Percentiles rank a stretch among this genome's conserved stretches.
Evolutionary conservation across 1,140 invertebrate genomes (phyloP).

Genomic region (Cyphomyrmex costatus): DNA sequence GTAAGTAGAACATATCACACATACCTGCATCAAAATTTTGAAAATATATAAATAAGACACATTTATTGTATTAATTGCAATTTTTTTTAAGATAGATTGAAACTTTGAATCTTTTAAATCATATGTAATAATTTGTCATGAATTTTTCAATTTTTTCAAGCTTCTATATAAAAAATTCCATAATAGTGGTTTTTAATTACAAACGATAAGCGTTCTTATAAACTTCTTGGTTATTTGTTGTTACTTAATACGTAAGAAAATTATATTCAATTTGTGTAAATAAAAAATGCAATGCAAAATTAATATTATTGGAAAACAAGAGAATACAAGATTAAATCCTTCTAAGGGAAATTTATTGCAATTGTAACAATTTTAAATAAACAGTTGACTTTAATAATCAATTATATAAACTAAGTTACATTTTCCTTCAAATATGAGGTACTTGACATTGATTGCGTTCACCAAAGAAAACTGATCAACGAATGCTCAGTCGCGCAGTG

Average conservation of each 20-base stretch:
- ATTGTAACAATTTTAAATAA: conserved; percentile 11
- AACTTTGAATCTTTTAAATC: conserved; percentile 15
- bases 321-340: conserved; percentile 51
- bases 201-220: conserved; percentile 23
- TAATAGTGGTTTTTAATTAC: conserved; percentile 31
- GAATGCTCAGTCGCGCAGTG: too few relatives aligned
- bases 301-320: conserved; percentile 24
- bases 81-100: conserved; percentile 34
- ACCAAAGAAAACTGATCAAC: too few relatives aligned
- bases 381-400: conserved; percentile 28
- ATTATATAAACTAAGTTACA: conserved; percentile 28
- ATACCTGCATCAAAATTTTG: conserved; percentile 44
- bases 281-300: conserved; percentile 49
- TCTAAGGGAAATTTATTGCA: neutral
- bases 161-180: conserved; percentile 14
- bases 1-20: conserved; percentile 78
- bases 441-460: conserved; percentile 1
- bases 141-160: neutral
- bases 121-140: conserved; percentile 4
- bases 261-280: conserved; percentile 42
- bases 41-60: conserved; percentile 15
- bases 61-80: conserved; percentile 23
- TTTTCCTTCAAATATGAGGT: neutral
- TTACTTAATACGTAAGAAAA: conserved; percentile 12
- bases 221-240: conserved; percentile 10